A percentile compares a stretch with the other conserved stretches of the same genome.
These are phyloP conservation scores for Mechanitis mazaeus DNA, from an alignment of 2,888 invertebrate genomes.

Conservation along the genomic window DNA sequence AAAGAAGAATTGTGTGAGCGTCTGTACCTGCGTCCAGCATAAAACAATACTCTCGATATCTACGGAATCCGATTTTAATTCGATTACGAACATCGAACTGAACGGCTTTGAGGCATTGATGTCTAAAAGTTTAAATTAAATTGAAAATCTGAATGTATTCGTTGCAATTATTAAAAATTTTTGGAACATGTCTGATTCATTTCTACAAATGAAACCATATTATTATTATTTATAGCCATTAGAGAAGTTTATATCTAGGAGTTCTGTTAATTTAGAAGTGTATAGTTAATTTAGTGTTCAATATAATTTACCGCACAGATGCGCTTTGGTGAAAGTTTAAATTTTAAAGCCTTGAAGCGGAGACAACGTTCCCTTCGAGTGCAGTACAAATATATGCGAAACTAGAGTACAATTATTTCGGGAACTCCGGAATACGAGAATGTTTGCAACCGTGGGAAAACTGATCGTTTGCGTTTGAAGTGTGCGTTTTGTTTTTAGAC, in stretches of 20 bases:
- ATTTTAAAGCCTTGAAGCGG: neutral
- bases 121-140: conserved; percentile 31
- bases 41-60: conserved; percentile 16
- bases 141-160: conserved; percentile 22
- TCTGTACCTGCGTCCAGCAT: conserved; percentile 10
- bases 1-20: neutral
- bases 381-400: conserved; percentile 41
- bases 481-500: too few relatives aligned
- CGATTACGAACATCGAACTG: conserved; percentile 24
- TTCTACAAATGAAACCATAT: neutral
- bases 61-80: conserved; percentile 27
- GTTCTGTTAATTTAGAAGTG: too few relatives aligned
- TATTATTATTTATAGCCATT: neutral
- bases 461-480: too few relatives aligned
- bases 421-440: conserved; percentile 34
- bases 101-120: conserved; percentile 30
- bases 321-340: too few relatives aligned
- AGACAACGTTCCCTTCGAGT: conserved; percentile 24
- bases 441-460: conserved; percentile 17
- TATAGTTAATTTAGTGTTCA: too few relatives aligned
- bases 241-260: too few relatives aligned
- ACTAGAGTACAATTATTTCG: conserved; percentile 47
- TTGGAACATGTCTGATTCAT: neutral
- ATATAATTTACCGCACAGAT: too few relatives aligned
- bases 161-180: conserved; percentile 25